Conservation (phyloP, 2,113 vertebrate genomes). For the Nerophis ophidion region DNA sequence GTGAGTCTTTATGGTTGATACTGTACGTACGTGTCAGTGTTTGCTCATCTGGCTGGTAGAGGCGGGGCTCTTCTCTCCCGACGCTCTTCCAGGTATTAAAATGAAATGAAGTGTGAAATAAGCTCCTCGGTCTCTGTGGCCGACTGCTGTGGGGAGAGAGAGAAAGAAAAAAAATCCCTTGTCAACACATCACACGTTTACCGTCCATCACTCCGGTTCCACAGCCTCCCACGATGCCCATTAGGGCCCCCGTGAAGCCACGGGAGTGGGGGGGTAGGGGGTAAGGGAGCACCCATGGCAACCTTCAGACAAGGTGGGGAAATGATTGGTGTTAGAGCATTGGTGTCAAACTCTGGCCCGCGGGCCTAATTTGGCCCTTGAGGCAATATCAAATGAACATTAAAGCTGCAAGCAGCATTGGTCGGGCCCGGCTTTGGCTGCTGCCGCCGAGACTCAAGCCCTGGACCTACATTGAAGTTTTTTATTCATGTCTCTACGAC, state of each 20-base stretch:
- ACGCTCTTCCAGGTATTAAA: slow-evolving; percentile 67
- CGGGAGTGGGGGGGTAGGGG: too few species aligned
- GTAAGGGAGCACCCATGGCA: too few species aligned
- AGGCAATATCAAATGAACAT: too few species aligned
- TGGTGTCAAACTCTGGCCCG: too few species aligned
- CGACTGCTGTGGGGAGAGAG: slow-evolving; percentile 45
- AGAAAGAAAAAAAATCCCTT: slow-evolving; percentile 50
- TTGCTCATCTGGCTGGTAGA: slow-evolving; percentile 12
- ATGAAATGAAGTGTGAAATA: slow-evolving; percentile 77
- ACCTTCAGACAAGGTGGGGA: not conserved
- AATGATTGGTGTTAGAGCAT: too few species aligned
- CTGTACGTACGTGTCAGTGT: slow-evolving; percentile 18
- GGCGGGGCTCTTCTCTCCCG: slow-evolving; percentile 12
- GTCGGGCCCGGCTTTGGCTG: too few species aligned
- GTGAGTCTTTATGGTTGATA: not conserved
- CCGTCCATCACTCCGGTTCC: slow-evolving; percentile 35
- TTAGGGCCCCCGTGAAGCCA: slow-evolving; percentile 6
- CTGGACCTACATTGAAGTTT: too few species aligned
- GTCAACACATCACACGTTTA: slow-evolving; percentile 50
- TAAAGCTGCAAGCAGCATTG: too few species aligned
- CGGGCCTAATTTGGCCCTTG: too few species aligned
- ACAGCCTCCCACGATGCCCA: slow-evolving; percentile 22
- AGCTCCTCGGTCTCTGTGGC: slow-evolving; percentile 69
- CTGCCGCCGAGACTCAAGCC: too few species aligned
- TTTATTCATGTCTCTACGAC: too few species aligned